Evolutionary conservation across 2,888 invertebrate genomes (phyloP), one percentile per base, ranked within the genome.

Genomic region (Icerya purchasi): DNA sequence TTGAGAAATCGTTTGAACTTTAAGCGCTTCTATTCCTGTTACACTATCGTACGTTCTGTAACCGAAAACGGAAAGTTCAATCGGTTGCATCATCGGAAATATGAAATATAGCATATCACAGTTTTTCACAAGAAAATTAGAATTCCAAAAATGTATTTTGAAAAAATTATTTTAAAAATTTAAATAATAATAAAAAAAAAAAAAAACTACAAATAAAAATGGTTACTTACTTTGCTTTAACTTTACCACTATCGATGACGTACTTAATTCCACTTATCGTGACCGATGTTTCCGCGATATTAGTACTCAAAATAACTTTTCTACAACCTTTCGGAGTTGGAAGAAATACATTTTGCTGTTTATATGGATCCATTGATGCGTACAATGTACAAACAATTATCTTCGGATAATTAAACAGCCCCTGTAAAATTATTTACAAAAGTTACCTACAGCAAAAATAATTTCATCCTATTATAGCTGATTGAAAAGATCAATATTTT

Each of bases 241-340:
- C 92, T 71, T 85, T 84, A 0, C 96, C 94, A 60, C 86, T 81
- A 69, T 96, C 96, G 61, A 96, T 83, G 10, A 96, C 90, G 73
- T 82, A 86, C 67, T 85, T 84, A 65, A 96, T 86, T 58, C 89
- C 86, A 60, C 72, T 73, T 57, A 79, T 77, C 0, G 79, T 79
- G n/a, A 79, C 70, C 0, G 78, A 78, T 1, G 78, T 78, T 69
- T 79, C 79, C 8, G 78, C 78, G 58, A 79, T 75, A 65, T 79
- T 79, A 24, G 79, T 79, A 49, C 77, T 72, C 8, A 78, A 69
- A 25, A 79, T 74, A 19, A 78, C 74, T 67, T 77, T 78, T 50
- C 79, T 69, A 19, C 68, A 67, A 50, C 72, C 73, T 20, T 66
- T 62, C 2, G 75, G 72, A 19, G 74, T 69, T 19, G 70, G 70